These are phyloP conservation scores for Lasioglossum oenotherae DNA, from an alignment of 2,888 invertebrate species.

Conservation along the genomic window DNA sequence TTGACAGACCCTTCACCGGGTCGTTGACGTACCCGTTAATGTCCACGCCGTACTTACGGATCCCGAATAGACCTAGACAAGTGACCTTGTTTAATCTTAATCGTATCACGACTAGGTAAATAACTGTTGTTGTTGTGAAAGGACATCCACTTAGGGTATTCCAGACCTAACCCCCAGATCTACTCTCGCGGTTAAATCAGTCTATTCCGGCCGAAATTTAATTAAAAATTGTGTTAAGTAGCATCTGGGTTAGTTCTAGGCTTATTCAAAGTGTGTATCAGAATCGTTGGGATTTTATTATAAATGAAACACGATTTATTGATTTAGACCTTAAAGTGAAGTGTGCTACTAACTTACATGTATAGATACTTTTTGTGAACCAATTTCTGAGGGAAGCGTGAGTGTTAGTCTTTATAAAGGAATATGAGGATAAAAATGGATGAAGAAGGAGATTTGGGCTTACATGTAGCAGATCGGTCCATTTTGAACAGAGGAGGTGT, in stretches of 20 bases:
- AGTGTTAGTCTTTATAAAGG: not conserved
- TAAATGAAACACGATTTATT: not conserved
- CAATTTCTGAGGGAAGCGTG: not conserved
- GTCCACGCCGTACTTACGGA: conserved; percentile 97
- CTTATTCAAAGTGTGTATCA: too few relatives aligned
- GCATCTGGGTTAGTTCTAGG: too few relatives aligned
- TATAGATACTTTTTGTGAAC: not conserved
- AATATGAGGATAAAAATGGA: not conserved
- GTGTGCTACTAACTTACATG: not conserved
- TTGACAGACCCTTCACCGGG: conserved; percentile 93
- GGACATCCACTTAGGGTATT: too few relatives aligned
- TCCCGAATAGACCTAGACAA: conserved; percentile 92
- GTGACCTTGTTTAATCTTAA: not conserved
- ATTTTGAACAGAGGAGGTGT: conserved; percentile 89
- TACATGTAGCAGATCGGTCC: conserved; percentile 96
- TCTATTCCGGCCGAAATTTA: not conserved
- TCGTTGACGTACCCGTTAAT: conserved; percentile 96
- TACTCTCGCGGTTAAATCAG: not conserved
- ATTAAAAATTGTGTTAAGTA: not conserved
- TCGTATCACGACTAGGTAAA: not conserved
- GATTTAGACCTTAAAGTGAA: not conserved
- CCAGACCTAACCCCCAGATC: not conserved
- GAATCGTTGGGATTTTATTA: not conserved
- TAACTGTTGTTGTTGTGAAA: not conserved
- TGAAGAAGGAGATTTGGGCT: conserved; percentile 70